Evolutionary conservation across 2,113 vertebrate genomes (phyloP), one percentile per base, ranked within the genome.

Genomic region (Trematomus loennbergii): DNA sequence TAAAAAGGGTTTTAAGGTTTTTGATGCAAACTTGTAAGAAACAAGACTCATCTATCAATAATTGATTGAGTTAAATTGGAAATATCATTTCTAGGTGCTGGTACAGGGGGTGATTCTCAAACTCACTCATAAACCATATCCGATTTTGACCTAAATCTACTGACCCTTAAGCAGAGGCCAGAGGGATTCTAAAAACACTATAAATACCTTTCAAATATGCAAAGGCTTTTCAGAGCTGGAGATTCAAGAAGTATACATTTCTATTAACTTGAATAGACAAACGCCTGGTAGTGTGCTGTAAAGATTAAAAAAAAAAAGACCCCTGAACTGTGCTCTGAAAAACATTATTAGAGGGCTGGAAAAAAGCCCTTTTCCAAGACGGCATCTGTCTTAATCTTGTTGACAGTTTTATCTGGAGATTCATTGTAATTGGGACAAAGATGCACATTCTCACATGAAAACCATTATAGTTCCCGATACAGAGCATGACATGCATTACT

Each of bases 291-390:
- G 12, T 18, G 29, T 29, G 17, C 15, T 66, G 22, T 18, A 66
- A 83, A 29, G 29, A 29, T 29, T 4, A 29, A 29, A 29, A 29
- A 64, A 63, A 33, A 50, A 77, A 20, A 53, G 68, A 81, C n/a
- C 9, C 9, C 15, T 36, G n/a, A 15, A 5, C 9, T 63, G 6
- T 66, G 17, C 25, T 65, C 22, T 72, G 55, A 62, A 65, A 72
- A 74, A 64, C 29, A 50, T 57, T 55, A 55, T 45, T 66, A 33
- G 22, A 72, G 22, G 0, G 9, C 63, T 50, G 20, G 33, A 79
- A 70, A 57, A 78, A 73, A 79, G 74, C 62, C 18, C 16, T 55
- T 13, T 61, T 72, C 61, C 5, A 5, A 40, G 80, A 72, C 60
- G 9, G 11, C 25, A 64, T 79, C 45, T 58, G 9, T 55, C 49